Percentiles rank a stretch among this genome's conserved stretches.
phyloP scores from a whole-genome alignment of 2,797 vertebrate species.

The Arnoldichthys spilopterus region DNA sequence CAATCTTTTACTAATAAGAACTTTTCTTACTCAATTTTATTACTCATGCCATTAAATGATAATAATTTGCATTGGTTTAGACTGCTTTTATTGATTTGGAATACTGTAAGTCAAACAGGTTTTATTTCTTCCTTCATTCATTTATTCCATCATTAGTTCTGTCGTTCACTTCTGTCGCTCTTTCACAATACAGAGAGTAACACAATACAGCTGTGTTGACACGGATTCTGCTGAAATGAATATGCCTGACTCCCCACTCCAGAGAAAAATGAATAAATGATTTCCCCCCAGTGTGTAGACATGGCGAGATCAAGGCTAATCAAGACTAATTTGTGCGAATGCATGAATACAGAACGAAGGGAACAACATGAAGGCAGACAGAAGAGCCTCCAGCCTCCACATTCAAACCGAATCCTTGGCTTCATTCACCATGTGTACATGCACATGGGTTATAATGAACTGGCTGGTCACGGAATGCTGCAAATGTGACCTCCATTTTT shows the following conservation, averaged over 20 bases:
- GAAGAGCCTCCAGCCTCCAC: neutral
- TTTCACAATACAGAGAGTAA: conserved; percentile 2
- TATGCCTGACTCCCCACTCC: conserved; percentile 22
- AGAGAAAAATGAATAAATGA: conserved; percentile 47
- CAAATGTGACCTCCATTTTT: conserved; percentile 8
- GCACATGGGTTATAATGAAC: neutral
- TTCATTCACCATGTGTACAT: neutral
- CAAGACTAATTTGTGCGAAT: conserved; percentile 37
- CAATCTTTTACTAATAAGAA: neutral
- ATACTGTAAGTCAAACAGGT: neutral
- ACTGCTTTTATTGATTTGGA: neutral
- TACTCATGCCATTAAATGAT: neutral
- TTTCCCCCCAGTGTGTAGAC: conserved; percentile 17
- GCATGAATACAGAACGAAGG: conserved; percentile 45
- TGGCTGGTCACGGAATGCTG: neutral
- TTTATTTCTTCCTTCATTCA: neutral
- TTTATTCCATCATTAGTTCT: conserved; percentile 10
- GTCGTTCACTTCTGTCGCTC: neutral
- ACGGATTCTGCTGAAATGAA: conserved; percentile 30
- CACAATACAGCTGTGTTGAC: conserved; percentile 27
- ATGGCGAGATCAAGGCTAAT: conserved; percentile 36
- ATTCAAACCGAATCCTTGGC: neutral
- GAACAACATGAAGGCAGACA: neutral
- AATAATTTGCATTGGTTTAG: too few relatives aligned
- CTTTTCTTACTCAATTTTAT: neutral